phyloP scores from a whole-genome alignment of 2,888 invertebrate species.

The Papilio elwesi region DNA sequence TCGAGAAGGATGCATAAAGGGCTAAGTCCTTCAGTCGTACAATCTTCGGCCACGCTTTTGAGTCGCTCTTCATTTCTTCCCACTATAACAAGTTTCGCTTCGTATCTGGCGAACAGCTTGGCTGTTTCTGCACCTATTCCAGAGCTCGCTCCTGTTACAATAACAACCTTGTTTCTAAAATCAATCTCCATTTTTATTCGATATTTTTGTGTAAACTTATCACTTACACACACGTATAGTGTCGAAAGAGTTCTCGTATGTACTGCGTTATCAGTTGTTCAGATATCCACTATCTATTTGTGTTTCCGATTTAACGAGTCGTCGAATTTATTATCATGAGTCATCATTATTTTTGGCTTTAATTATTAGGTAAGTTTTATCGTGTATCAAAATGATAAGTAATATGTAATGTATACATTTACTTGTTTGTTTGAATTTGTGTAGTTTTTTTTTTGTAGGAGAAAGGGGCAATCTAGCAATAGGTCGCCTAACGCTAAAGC shows the following conservation, averaged over 20 bases:
- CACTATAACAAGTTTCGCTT: slow-evolving; percentile 56
- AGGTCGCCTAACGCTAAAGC: too few species aligned
- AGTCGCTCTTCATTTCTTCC: slow-evolving; percentile 58
- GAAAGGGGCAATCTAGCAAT: too few species aligned
- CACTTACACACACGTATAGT: background rate
- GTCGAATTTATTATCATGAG: background rate
- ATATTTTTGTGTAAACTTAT: background rate
- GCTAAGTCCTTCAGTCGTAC: slow-evolving; percentile 45
- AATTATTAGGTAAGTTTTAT: too few species aligned
- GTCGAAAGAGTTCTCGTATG: background rate
- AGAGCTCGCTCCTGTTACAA: slow-evolving; percentile 64
- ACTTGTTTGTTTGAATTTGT: too few species aligned
- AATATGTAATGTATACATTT: too few species aligned
- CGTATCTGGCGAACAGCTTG: slow-evolving; percentile 52
- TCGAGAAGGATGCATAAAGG: slow-evolving; percentile 55
- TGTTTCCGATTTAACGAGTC: background rate
- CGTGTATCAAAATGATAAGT: background rate
- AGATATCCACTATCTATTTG: background rate
- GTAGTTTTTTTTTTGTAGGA: too few species aligned
- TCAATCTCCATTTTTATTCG: slow-evolving; percentile 45
- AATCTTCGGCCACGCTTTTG: slow-evolving; percentile 52
- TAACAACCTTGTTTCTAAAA: slow-evolving; percentile 59
- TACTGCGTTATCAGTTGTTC: background rate
- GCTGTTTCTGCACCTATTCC: slow-evolving; percentile 64
- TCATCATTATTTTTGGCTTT: too few species aligned